Percentiles rank a stretch among this genome's conserved stretches.
Evolutionary conservation across 2,797 vertebrate species (phyloP).

Genomic region (Podargus strigoides): DNA sequence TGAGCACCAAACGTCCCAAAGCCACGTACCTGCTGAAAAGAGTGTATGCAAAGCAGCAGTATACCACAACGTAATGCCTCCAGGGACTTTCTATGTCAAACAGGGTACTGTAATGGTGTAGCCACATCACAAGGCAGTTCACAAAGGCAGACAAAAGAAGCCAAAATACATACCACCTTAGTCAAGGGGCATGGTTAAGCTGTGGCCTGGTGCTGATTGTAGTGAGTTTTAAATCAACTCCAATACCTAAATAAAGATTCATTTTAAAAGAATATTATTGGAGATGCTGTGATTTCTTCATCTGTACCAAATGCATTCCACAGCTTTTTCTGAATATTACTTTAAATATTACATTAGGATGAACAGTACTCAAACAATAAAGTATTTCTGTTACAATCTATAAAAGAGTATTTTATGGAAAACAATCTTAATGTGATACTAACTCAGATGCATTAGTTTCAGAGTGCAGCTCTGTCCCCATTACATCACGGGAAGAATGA

Average conservation of each 20-base stretch:
- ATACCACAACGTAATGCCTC: background rate
- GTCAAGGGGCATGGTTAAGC: background rate
- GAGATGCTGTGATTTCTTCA: no score
- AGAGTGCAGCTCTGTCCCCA: background rate
- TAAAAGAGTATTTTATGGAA: background rate
- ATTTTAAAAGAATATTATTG: background rate
- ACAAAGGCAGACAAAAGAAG: background rate
- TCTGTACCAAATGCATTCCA: background rate
- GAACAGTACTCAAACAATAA: background rate
- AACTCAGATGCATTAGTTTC: background rate
- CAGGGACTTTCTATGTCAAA: background rate
- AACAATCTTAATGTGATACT: background rate
- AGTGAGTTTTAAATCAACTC: background rate
- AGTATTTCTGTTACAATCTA: background rate
- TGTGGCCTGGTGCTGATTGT: background rate
- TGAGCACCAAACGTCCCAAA: background rate
- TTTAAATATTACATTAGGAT: background rate
- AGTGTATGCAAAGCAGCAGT: background rate
- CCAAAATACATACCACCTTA: background rate
- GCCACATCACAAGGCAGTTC: background rate
- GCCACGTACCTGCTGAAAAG: background rate
- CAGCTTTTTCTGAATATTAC: background rate
- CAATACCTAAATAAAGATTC: background rate
- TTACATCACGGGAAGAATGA: background rate
- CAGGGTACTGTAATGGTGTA: background rate